Base-by-base conservation (phyloP, 2,113 vertebrate genomes). In the Cairina moschata region DNA sequence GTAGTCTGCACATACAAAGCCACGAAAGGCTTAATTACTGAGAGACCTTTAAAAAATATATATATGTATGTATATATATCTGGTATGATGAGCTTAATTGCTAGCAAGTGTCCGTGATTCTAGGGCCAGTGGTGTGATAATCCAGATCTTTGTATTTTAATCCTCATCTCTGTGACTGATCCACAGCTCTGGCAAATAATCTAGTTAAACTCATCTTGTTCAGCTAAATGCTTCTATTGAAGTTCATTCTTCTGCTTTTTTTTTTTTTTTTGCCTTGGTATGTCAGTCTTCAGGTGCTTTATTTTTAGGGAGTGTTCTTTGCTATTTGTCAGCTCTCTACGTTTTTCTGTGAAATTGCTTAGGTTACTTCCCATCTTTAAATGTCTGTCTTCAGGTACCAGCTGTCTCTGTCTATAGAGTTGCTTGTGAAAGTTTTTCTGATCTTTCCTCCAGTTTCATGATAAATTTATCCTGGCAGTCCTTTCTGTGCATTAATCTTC, bases 401-500 rank as follows among this genome's bases (percentile, higher is more conserved):
- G 80, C 83, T 86, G 68, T 89, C 89, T 92, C 54, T 93, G 76
- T 59, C 88, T 91, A 25, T 74, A 74, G 91, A 92, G 89, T 78
- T 86, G 89, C 91, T 23, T 75, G 73, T 32, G 72, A 75, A 93
- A 93, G 91, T 91, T 95, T 67, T 86, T 59, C 80, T 77, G 72
- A 38, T 81, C 80, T 84, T 67, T 71, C 48, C 62, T 95, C 6
- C 26, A 38, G 58, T 59, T 90, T 83, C 38, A 36, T 94, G 94
- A 90, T 91, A 44, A 90, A 94, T 95, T 72, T 83, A 40, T 91
- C 71, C 13, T 93, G 92, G 85, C 88, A 90, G 82, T 79, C 29
- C 12, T 93, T 58, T 71, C 73, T 54, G 56, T 80, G 77, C 65
- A 82, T 95, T 96, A 81, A 93, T 97, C 92, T 82, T 82, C 83